These are phyloP conservation scores for Siderastrea siderea DNA, from an alignment of 92 coral and sea anemone species.

Conservation along the genomic window DNA sequence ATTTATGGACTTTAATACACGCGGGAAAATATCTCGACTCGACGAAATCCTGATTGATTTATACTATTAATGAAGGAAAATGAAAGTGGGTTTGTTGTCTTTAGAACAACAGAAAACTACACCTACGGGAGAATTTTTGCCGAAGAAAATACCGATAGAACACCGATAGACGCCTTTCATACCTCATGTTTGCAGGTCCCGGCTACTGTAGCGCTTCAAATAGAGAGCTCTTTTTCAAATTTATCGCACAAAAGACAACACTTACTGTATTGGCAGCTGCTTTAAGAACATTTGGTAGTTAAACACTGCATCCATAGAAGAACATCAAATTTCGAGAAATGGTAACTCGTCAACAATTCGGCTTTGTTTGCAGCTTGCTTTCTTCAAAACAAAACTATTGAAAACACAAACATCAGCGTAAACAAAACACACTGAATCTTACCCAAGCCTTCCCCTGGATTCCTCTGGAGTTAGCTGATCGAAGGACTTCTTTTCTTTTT, in stretches of 20 bases:
- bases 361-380: constrained; percentile 38
- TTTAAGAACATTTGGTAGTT: constrained; percentile 25
- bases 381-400: constrained; percentile 43
- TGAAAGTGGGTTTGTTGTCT: not conserved
- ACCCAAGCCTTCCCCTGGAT: constrained; percentile 86
- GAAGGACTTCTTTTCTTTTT: constrained; percentile 87
- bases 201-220: too few relatives aligned
- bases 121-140: too few relatives aligned
- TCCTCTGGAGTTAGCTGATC: constrained; percentile 94
- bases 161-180: too few relatives aligned
- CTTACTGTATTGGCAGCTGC: constrained; percentile 47
- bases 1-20: too few relatives aligned
- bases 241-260: constrained; percentile 11
- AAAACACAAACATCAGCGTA: constrained; percentile 21
- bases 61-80: not conserved
- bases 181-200: too few relatives aligned
- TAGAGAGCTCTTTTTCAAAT: not conserved
- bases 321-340: constrained; percentile 14
- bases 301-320: constrained; percentile 26
- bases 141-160: too few relatives aligned
- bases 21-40: too few relatives aligned
- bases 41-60: not conserved
- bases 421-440: constrained; percentile 10
- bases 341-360: constrained; percentile 3
- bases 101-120: too few relatives aligned